phyloP scores from a whole-genome alignment of 2,888 invertebrate genomes.

The Protophormia terraenovae region DNA sequence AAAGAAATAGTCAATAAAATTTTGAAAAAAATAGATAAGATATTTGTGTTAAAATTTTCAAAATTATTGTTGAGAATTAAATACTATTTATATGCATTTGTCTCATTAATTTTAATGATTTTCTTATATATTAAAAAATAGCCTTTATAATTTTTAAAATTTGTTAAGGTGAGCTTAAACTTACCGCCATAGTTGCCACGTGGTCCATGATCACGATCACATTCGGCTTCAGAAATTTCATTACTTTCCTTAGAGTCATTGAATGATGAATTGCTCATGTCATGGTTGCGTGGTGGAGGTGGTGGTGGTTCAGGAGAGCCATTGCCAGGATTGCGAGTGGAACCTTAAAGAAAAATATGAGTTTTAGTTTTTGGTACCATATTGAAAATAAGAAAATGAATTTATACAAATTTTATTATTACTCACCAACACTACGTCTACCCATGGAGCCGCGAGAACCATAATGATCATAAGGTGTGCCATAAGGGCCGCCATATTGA shows the following conservation, averaged over 20 bases:
- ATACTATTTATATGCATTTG: background rate
- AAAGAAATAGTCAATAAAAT: slow-evolving; percentile 42
- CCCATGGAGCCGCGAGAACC: slow-evolving; percentile 93
- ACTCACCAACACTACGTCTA: slow-evolving; percentile 83
- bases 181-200: slow-evolving; percentile 92
- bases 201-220: slow-evolving; percentile 92
- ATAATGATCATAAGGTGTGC: slow-evolving; percentile 94
- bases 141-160: background rate
- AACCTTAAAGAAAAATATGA: slow-evolving; percentile 73
- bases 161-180: slow-evolving; percentile 69
- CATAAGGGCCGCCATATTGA: slow-evolving; percentile 88
- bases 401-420: background rate
- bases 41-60: slow-evolving; percentile 22
- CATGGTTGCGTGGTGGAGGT: slow-evolving; percentile 92
- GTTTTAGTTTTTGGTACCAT: too few relatives aligned
- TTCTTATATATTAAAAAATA: background rate
- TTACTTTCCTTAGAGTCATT: slow-evolving; percentile 97
- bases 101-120: background rate
- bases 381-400: too few relatives aligned
- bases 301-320: slow-evolving; percentile 86
- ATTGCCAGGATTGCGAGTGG: slow-evolving; percentile 81
- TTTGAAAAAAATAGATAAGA: slow-evolving; percentile 43
- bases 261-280: slow-evolving; percentile 90
- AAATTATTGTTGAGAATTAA: background rate
- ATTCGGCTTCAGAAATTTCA: slow-evolving; percentile 96